Conservation (phyloP, 2,888 invertebrate genomes). For the Drosophila melanosoma region DNA sequence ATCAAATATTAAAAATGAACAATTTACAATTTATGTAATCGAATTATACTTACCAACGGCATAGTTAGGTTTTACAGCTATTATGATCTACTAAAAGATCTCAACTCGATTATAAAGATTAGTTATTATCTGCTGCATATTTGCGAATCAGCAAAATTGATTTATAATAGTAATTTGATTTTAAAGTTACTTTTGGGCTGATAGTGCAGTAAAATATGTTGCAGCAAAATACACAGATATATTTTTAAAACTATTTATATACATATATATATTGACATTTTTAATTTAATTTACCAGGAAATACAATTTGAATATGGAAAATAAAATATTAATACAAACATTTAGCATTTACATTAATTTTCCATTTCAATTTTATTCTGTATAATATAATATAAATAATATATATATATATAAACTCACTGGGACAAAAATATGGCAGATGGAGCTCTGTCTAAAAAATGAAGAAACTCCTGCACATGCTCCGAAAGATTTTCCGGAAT, state of each 20-base stretch:
- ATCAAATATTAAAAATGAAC: neutral
- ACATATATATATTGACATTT: neutral
- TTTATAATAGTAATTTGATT: neutral
- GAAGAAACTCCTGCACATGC: no score
- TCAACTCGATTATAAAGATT: neutral
- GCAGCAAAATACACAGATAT: neutral
- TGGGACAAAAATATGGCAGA: no score
- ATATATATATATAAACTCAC: no score
- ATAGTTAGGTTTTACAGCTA: neutral
- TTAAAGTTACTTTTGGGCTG: neutral
- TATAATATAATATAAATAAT: no score
- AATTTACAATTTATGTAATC: neutral
- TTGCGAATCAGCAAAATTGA: neutral
- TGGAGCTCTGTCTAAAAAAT: no score
- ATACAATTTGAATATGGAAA: no score
- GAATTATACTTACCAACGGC: neutral
- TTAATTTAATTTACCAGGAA: neutral
- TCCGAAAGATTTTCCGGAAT: no score
- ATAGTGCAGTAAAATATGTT: neutral
- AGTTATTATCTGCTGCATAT: neutral
- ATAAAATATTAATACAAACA: neutral
- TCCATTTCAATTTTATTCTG: neutral
- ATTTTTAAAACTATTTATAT: neutral
- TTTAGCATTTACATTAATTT: neutral
- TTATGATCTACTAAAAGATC: neutral